Percentiles rank a stretch among this genome's conserved stretches.
Conservation (phyloP, 2,888 invertebrate genomes). For the Tromatobia lineatoria region DNA sequence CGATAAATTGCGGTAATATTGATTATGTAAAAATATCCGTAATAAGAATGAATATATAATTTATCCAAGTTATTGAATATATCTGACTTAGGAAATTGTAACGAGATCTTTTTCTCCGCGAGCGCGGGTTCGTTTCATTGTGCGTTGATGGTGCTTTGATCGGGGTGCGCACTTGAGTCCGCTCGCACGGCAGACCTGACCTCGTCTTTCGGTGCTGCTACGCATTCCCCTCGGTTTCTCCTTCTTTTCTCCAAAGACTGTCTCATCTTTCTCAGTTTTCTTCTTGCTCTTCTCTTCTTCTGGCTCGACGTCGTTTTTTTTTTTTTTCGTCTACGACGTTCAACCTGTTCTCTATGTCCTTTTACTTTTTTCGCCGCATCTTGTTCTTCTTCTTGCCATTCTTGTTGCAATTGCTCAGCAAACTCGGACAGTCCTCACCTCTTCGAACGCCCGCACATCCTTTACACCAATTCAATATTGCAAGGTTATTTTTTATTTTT, state of each 20-base stretch:
- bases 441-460: neutral
- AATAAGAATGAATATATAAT: too few relatives aligned
- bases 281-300: conserved; percentile 16
- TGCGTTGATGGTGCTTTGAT: conserved; percentile 1
- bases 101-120: neutral
- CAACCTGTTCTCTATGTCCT: conserved; percentile 58
- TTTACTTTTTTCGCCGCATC: conserved; percentile 28
- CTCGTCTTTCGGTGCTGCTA: conserved; percentile 43
- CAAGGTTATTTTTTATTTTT: neutral
- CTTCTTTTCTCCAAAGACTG: conserved; percentile 15
- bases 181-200: conserved; percentile 47
- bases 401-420: conserved; percentile 40
- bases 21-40: too few relatives aligned
- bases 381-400: conserved; percentile 15
- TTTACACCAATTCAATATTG: neutral
- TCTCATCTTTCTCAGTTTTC: conserved; percentile 45
- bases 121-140: conserved; percentile 14
- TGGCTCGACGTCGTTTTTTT: conserved; percentile 38
- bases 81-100: too few relatives aligned
- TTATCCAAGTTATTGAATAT: too few relatives aligned
- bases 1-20: too few relatives aligned
- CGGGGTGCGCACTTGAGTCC: conserved; percentile 8
- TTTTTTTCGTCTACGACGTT: conserved; percentile 46
- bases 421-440: conserved; percentile 20
- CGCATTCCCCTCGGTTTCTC: conserved; percentile 36